Evolutionary conservation across 2,113 vertebrate species (phyloP).

Genomic region (Gobio gobio): DNA sequence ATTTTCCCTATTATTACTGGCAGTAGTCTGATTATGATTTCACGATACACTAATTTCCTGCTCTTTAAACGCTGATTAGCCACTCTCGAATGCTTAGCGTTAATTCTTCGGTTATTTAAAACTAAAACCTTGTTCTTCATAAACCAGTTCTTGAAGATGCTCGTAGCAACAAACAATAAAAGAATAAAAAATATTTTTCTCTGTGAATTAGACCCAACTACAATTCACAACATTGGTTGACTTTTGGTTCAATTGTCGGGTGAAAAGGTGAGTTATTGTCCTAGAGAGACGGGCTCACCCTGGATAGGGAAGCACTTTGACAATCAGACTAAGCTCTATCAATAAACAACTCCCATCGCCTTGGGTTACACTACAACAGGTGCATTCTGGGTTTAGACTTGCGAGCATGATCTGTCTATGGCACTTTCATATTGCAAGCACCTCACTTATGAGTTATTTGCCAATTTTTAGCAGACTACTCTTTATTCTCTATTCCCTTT

Average conservation of each 20-base stretch:
- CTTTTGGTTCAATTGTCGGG: slow-evolving; percentile 35
- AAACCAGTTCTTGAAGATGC: not conserved
- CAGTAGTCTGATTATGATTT: slow-evolving; percentile 44
- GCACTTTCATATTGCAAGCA: not conserved
- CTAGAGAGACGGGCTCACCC: slow-evolving; percentile 15
- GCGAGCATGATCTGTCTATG: not conserved
- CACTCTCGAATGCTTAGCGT: not conserved
- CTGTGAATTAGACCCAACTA: not conserved
- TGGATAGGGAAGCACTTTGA: slow-evolving; percentile 46
- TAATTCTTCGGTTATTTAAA: not conserved
- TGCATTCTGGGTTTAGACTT: slow-evolving; percentile 30
- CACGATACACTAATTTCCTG: slow-evolving; percentile 45
- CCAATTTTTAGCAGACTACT: not conserved
- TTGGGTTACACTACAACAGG: slow-evolving; percentile 30
- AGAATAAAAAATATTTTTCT: not conserved
- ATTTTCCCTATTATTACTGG: slow-evolving; percentile 60
- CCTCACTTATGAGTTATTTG: not conserved
- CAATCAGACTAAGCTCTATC: slow-evolving; percentile 48
- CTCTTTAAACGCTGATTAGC: slow-evolving; percentile 24
- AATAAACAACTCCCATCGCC: slow-evolving; percentile 41
- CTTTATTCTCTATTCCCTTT: not conserved
- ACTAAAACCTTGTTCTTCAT: not conserved
- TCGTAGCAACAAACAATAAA: slow-evolving; percentile 3
- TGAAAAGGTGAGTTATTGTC: slow-evolving; percentile 65
- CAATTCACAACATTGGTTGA: not conserved